Evolutionary conservation across 30 jellyfish, hydroid and myxozoan species (phyloP).

Genomic region (Nemopilema nomurai): DNA sequence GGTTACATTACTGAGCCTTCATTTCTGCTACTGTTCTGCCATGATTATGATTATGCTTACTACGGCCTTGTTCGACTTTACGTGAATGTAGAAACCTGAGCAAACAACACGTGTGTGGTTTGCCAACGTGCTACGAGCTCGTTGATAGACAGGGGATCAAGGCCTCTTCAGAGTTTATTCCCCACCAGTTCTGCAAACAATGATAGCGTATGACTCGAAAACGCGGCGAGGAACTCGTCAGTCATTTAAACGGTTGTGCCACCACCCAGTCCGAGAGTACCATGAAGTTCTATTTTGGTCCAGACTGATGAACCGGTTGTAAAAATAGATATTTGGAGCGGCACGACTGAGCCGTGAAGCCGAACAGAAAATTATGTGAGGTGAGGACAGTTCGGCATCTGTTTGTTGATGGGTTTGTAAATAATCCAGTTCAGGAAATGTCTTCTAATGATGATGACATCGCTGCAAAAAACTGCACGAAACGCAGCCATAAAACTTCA

Average conservation of each 20-base stretch:
- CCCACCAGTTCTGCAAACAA: conserved; percentile 36
- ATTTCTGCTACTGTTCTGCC: no score
- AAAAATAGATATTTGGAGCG: conserved; percentile 33
- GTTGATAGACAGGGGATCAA: conserved; percentile 26
- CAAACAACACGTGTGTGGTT: conserved; percentile 61
- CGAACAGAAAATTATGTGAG: background rate
- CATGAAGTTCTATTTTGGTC: conserved; percentile 29
- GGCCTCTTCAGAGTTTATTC: conserved; percentile 1
- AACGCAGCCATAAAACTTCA: background rate
- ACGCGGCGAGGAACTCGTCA: background rate
- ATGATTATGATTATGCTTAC: background rate
- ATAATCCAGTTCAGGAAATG: background rate
- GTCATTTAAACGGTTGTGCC: background rate
- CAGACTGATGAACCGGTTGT: conserved; percentile 35
- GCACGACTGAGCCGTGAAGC: background rate
- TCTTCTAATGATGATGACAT: background rate
- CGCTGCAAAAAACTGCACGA: background rate
- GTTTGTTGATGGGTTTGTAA: conserved; percentile 5
- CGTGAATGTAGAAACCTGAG: background rate
- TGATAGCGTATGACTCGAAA: conserved; percentile 3
- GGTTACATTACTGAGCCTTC: no score
- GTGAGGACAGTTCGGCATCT: conserved; percentile 19
- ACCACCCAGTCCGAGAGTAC: conserved; percentile 3
- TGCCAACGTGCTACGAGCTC: conserved; percentile 12
- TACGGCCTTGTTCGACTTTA: background rate